Evolutionary conservation across 2,888 invertebrate species (phyloP), one percentile per base, ranked within the genome.

Genomic region (Trypoxylon attenuatum): DNA sequence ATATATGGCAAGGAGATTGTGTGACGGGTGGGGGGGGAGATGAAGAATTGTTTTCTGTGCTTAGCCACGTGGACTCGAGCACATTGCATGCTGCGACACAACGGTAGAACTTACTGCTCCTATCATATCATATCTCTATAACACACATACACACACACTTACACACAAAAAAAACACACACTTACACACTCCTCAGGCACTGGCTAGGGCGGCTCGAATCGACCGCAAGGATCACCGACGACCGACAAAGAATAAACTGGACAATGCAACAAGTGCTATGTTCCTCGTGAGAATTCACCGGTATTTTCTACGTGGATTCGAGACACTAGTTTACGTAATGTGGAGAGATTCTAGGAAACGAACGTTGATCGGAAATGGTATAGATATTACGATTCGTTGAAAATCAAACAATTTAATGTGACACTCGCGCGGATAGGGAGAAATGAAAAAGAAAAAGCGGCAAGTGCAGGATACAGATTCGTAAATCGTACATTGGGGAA

Each of bases 201-300:
- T 76, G 70, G 70, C 70, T 75, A 67, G 64, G 62, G 68, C 69
- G 75, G 67, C 59, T 60, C 46, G 66, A 71, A 8, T 25, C 69
- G 69, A 73, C 19, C 76, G 75, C 71, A 76, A 74, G 77, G 69
- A 59, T 71, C 78, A 43, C 29, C n/a, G 22, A 39, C 16, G 15
- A 16, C 39, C 42, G 8, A 1, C 13, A 43, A 0, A 22, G 23
- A 15, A 16, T 15, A 29, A 33, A 39, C 29, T 16, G 4, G 45
- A 27, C 27, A n/a, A 25, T 2, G 15, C 22, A 19, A 39, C 33
- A 53, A 39, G 46, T 41, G 68, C 76, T 68, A 78, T 78, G 79
- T 81, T 80, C 79, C 80, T 81, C 73, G 75, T 76, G 69, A 71
- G 45, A n/a, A n/a, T n/a, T n/a, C n/a, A n/a, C n/a, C n/a, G n/a